Evolutionary conservation across 2,888 invertebrate species (phyloP), one percentile per base, ranked within the genome.

Genomic region (Napeogenes inachia): DNA sequence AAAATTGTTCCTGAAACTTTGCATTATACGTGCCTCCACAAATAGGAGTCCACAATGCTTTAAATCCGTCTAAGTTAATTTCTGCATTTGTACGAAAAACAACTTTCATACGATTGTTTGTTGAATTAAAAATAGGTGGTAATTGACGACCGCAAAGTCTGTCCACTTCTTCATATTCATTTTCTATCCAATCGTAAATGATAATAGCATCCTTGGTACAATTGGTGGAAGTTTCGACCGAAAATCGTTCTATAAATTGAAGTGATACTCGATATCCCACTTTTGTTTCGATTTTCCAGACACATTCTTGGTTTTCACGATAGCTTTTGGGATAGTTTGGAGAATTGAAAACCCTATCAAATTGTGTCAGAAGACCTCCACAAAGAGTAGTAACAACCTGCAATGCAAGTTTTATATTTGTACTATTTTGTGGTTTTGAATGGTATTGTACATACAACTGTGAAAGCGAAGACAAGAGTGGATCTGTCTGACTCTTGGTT

Each of bases 121-220:
- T 94, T 0, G 96, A 93, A 72, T 93, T 93, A 57, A 93, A 86
- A 0, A 82, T 60, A 0, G 74, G 57, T 0, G 94, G 93, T 4
- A 90, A 74, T 42, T 90, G 80, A 13, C 96, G 91, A 2, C 97
- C 97, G 76, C 97, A 97, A 61, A 92, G 78, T 77, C 86, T 92
- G 0, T 88, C 92, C 2, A 93, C 70, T 64, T 92, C 89, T 30
- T 74, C 72, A 91, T 93, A 95, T 4, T 74, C 69, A 6, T 89
- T 81, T 57, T 92, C 79, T 57, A 75, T 77, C 86, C 92, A 92
- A 73, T 95, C 92, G 68, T 91, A 92, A 63, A 94, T 77, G 87
- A 94, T 79, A 6, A 97, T 78, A 70, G 90, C 95, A 83, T 98
- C 97, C 71, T 95, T 95, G 0, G 87, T 84, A 73, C 97, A 97